Conservation (phyloP, 2,113 vertebrate species). For the Budorcas taxicolor region DNA sequence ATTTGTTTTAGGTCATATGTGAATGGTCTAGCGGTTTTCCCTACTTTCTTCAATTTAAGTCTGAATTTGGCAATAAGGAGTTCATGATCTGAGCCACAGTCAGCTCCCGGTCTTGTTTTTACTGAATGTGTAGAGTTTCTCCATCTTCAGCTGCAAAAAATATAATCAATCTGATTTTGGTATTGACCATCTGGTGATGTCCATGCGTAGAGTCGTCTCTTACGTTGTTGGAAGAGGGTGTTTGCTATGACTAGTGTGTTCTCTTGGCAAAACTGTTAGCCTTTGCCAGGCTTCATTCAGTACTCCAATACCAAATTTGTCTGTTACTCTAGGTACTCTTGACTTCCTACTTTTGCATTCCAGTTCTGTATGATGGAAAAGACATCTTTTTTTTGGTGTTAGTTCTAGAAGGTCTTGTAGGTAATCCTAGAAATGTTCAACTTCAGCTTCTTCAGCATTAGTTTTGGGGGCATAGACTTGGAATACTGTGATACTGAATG, state of each 20-base stretch:
- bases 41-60: neutral
- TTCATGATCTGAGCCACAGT: neutral
- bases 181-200: neutral
- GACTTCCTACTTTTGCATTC: neutral
- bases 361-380: neutral
- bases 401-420: neutral
- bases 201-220: accelerated
- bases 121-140: neutral
- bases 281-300: neutral
- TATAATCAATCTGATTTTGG: neutral
- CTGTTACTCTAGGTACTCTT: neutral
- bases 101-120: neutral
- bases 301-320: neutral
- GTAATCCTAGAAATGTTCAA: neutral
- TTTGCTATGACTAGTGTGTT: neutral
- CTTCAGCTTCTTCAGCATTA: neutral
- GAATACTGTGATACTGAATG: neutral
- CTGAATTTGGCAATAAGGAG: neutral
- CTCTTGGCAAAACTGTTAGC: neutral
- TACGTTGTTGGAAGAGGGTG: neutral
- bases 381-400: neutral
- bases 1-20: neutral
- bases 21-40: neutral
- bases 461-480: neutral
- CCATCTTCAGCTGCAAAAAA: neutral